These are phyloP conservation scores for Cerceris ruficornis DNA, from an alignment of 2,888 invertebrate genomes.

Conservation along the genomic window DNA sequence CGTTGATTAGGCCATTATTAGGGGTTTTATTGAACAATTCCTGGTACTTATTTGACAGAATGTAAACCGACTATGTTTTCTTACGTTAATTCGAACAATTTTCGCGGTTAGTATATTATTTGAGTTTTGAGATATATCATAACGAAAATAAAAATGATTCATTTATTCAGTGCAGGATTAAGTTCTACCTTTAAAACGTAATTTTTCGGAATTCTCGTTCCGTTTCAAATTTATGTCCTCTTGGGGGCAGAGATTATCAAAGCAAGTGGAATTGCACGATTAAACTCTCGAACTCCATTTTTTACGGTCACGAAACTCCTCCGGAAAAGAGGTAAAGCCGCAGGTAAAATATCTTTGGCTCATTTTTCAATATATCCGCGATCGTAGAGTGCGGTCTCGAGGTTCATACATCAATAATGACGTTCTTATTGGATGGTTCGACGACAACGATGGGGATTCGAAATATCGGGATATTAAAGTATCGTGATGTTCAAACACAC, in stretches of 20 bases:
- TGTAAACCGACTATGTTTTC: too few relatives aligned
- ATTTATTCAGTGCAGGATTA: too few relatives aligned
- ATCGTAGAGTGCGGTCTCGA: slow-evolving; percentile 10
- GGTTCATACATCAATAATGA: slow-evolving; percentile 48
- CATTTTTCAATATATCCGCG: slow-evolving; percentile 34
- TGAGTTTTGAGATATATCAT: too few relatives aligned
- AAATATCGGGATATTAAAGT: not conserved
- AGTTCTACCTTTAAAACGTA: not conserved
- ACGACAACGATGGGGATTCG: slow-evolving; percentile 21
- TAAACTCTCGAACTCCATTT: slow-evolving; percentile 23
- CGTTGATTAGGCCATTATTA: too few relatives aligned
- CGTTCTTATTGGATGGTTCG: slow-evolving; percentile 39
- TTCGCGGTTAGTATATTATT: too few relatives aligned
- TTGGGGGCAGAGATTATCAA: not conserved
- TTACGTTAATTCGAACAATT: too few relatives aligned
- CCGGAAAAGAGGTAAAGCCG: not conserved
- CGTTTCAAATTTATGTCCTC: not conserved
- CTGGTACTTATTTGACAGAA: too few relatives aligned
- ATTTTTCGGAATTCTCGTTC: not conserved
- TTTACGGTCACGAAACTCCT: not conserved
- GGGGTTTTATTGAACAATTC: too few relatives aligned
- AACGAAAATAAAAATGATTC: too few relatives aligned
- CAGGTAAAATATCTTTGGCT: slow-evolving; percentile 29
- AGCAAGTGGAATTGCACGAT: not conserved
- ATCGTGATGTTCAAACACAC: too few relatives aligned